Evolutionary conservation across 2,888 invertebrate genomes (phyloP).

Genomic region (Laothoe populi): DNA sequence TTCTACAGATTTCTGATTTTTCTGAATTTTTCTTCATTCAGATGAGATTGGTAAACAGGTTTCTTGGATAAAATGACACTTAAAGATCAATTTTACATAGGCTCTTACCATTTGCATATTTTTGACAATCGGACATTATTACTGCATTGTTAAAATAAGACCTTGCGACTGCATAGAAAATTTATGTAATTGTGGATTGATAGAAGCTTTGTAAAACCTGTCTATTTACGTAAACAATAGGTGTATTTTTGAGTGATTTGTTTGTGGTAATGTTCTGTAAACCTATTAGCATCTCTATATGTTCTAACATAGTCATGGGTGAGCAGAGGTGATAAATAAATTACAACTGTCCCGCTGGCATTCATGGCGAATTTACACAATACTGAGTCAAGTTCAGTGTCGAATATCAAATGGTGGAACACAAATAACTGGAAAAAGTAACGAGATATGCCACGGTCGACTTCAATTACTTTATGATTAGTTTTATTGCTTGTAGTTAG

Average conservation of each 20-base stretch:
- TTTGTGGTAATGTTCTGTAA: background rate
- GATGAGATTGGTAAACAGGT: too few species aligned
- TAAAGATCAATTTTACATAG: too few species aligned
- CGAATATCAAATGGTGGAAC: constrained; percentile 11
- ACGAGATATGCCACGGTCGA: background rate
- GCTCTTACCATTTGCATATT: too few species aligned
- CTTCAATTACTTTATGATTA: background rate
- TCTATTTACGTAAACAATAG: background rate
- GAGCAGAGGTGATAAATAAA: constrained; percentile 56
- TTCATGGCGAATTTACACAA: constrained; percentile 31
- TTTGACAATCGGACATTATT: too few species aligned
- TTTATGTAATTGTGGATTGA: too few species aligned
- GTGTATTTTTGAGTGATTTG: background rate
- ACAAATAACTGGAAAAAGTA: constrained; percentile 6
- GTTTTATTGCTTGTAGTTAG: background rate
- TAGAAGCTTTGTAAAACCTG: too few species aligned
- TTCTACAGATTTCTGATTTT: too few species aligned
- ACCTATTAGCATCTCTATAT: constrained; percentile 40
- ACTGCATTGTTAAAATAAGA: too few species aligned
- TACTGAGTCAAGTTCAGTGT: constrained; percentile 44
- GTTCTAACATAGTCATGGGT: constrained; percentile 40
- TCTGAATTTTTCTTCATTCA: too few species aligned
- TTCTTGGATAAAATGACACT: too few species aligned
- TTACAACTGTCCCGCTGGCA: constrained; percentile 42
- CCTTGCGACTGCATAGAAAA: too few species aligned